These are phyloP conservation scores for Pectinophora gossypiella DNA, from an alignment of 1,140 invertebrate species.

Conservation along the genomic window DNA sequence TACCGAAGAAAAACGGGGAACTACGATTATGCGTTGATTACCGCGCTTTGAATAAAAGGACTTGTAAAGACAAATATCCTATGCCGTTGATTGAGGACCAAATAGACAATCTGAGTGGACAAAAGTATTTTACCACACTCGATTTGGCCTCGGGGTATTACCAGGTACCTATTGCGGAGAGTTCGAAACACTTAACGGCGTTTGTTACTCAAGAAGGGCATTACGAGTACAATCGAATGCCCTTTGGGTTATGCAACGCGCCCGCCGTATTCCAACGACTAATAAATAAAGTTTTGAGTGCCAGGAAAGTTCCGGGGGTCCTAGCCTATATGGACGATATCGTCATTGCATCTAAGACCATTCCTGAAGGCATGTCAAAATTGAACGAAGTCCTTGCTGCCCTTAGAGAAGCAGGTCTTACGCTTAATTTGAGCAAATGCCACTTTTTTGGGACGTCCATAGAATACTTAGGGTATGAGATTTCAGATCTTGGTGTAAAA, in stretches of 20 bases:
- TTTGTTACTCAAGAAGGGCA: not conserved
- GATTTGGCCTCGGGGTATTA: slow-evolving; percentile 1
- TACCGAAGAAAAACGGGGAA: slow-evolving; percentile 7
- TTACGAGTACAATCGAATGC: slow-evolving; percentile 1
- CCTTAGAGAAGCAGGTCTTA: slow-evolving; percentile 15
- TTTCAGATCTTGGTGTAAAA: not conserved
- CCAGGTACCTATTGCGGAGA: slow-evolving; percentile 2
- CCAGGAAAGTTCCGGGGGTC: not conserved
- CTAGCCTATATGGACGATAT: slow-evolving; percentile 7
- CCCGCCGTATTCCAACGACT: slow-evolving; percentile 1
- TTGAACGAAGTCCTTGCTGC: slow-evolving; percentile 34
- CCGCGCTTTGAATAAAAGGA: not conserved
- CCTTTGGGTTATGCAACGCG: not conserved
- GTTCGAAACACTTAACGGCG: not conserved
- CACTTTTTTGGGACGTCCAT: not conserved
- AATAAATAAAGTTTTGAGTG: not conserved
- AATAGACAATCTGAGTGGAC: not conserved
- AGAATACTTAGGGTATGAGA: slow-evolving; percentile 21
- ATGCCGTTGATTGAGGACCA: slow-evolving; percentile 7
- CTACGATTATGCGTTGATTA: not conserved
- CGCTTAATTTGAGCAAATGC: slow-evolving; percentile 22
- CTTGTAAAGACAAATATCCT: slow-evolving; percentile 3
- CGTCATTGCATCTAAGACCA: not conserved
- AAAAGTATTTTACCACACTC: slow-evolving; percentile 4
- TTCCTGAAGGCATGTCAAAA: slow-evolving; percentile 26